Evolutionary conservation across 2,888 invertebrate genomes (phyloP).

Genomic region (Epistrophe eligans): DNA sequence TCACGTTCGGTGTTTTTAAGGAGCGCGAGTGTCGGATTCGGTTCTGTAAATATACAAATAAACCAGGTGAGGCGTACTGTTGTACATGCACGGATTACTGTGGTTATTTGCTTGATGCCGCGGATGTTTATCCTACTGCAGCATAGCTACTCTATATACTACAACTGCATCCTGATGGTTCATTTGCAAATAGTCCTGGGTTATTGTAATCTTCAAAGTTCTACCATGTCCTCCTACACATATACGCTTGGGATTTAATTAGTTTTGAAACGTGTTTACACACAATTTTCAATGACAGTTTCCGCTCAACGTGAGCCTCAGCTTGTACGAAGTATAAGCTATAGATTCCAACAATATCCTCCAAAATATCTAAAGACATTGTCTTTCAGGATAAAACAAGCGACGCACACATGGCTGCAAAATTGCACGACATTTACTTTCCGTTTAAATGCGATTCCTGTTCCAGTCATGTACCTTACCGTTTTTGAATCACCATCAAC

Average conservation of each 20-base stretch:
- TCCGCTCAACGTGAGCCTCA: not conserved
- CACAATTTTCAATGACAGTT: constrained; percentile 50
- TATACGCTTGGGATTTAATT: constrained; percentile 59
- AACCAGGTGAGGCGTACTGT: constrained; percentile 61
- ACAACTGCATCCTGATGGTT: constrained; percentile 7
- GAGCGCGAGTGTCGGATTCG: constrained; percentile 44
- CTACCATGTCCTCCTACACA: not conserved
- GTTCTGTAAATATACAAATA: constrained; percentile 60
- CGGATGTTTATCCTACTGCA: constrained; percentile 40
- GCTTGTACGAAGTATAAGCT: constrained; percentile 28
- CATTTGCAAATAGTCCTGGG: constrained; percentile 56
- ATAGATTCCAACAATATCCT: constrained; percentile 29
- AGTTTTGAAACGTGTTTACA: constrained; percentile 72
- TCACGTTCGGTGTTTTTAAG: constrained; percentile 63
- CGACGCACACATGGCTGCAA: not conserved
- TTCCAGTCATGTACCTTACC: constrained; percentile 22
- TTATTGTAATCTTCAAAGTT: constrained; percentile 49
- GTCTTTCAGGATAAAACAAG: constrained; percentile 44
- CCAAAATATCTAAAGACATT: constrained; percentile 31
- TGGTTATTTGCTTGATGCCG: constrained; percentile 58
- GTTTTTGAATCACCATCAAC: constrained; percentile 2
- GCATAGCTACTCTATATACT: not conserved
- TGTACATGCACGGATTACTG: constrained; percentile 67
- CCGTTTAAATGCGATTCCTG: constrained; percentile 34
- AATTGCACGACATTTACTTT: constrained; percentile 45